These are phyloP conservation scores for Arnoldichthys spilopterus DNA, from an alignment of 2,797 vertebrate species.

Conservation along the genomic window DNA sequence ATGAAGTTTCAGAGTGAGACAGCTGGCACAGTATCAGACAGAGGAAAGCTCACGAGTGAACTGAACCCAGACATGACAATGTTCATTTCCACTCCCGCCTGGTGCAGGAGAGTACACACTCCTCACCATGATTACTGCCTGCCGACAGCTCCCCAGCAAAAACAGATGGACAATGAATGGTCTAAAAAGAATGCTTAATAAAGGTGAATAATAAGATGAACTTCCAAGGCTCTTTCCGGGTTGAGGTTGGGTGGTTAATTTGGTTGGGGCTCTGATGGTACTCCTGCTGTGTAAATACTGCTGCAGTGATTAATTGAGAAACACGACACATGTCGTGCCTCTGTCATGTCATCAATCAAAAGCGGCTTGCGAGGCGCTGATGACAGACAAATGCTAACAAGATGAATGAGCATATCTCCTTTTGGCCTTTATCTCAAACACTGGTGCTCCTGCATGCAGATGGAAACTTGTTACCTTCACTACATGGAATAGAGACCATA, in stretches of 20 bases:
- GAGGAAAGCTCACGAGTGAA: slow-evolving; percentile 26
- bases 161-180: slow-evolving; percentile 27
- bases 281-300: slow-evolving; percentile 71
- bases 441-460: slow-evolving; percentile 25
- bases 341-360: slow-evolving; percentile 73
- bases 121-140: slow-evolving; percentile 22
- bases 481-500: not conserved
- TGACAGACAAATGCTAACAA: slow-evolving; percentile 68
- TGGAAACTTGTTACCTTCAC: slow-evolving; percentile 2
- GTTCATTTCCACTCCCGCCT: slow-evolving; percentile 12
- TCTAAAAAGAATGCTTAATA: slow-evolving; percentile 20
- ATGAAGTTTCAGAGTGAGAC: slow-evolving; percentile 14
- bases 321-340: slow-evolving; percentile 67
- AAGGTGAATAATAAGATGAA: slow-evolving; percentile 41
- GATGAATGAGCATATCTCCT: slow-evolving; percentile 65
- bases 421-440: slow-evolving; percentile 55
- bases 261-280: slow-evolving; percentile 22
- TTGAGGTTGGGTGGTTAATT: slow-evolving; percentile 24
- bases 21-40: slow-evolving; percentile 12
- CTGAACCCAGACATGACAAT: not conserved
- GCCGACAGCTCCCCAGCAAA: not conserved
- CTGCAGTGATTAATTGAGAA: slow-evolving; percentile 69
- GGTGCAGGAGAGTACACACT: not conserved
- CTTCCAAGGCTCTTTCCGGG: slow-evolving; percentile 1
- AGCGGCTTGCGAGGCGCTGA: slow-evolving; percentile 56